Base-by-base conservation (phyloP, 2,113 vertebrate genomes). In the Ariopsis seemanni region DNA sequence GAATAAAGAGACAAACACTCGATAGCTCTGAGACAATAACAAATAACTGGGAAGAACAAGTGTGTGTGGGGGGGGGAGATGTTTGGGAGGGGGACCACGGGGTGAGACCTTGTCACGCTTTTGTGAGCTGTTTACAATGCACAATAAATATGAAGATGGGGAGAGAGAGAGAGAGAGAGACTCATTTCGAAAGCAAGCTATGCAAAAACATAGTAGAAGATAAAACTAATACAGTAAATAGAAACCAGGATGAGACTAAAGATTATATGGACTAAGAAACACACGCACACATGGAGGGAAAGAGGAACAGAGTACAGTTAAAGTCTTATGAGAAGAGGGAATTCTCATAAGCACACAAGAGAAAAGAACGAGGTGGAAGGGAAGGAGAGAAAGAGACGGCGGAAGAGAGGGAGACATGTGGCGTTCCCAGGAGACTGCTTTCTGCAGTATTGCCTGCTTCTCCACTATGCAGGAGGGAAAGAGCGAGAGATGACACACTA, bases 1-100 rank as follows among this genome's bases (percentile, higher is more conserved):
- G 86, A 89, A 91, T 91, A 94, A 93, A 91, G 93, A 94, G 93
- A 94, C 93, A 94, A 97, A 97, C 96, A 97, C 94, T 94, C 93
- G 95, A 97, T 96, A 96, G 95, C 92, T 92, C 89, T 95, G 94
- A 97, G 96, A 97, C 97, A 97, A 97, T 97, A 97, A 97, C 97
- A 98, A 98, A 97, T 96, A 96, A 96, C 96, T 96, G 93, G 94
- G 95, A 93, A 92, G 96, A 96, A 96, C 95, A 95, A 92, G 90
- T 94, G 93, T 50, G 42, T 42, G 42, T 42, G 42, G 42, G 93
- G 90, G 89, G 90, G 8, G 18, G 34, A 2, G 52, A 53, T 93
- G 92, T 85, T 42, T 42, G 91, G 95, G 94, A 94, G 94, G 95
- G 94, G 96, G 96, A 96, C 96, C 96, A 95, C 75, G 94, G 95